Evolutionary conservation across 2,113 vertebrate genomes (phyloP).

Genomic region (Tenebrosternarchus preto): DNA sequence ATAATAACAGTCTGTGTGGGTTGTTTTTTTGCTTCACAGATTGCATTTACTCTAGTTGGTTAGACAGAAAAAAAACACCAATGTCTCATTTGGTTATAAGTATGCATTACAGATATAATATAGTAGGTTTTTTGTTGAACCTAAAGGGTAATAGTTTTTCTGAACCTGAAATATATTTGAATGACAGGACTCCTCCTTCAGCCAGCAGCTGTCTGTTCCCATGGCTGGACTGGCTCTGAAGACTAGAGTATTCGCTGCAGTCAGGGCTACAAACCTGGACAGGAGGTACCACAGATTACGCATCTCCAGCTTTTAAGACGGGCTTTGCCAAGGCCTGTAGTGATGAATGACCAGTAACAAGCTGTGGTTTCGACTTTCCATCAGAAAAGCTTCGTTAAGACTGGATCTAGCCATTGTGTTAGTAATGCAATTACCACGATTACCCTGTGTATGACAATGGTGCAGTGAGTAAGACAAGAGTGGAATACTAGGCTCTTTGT

Average conservation of each 20-base stretch:
- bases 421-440: neutral
- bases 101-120: neutral
- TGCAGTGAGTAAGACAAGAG: neutral
- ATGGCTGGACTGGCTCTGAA: conserved; percentile 89
- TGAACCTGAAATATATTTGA: neutral
- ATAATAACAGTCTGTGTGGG: no score
- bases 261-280: conserved; percentile 93
- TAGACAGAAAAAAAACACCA: neutral
- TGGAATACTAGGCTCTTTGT: neutral
- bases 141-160: no score
- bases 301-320: neutral
- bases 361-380: no score
- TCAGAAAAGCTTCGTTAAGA: neutral
- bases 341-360: neutral
- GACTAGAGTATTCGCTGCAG: conserved; percentile 95
- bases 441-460: neutral
- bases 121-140: no score
- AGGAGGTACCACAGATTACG: conserved; percentile 76
- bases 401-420: neutral
- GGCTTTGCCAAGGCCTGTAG: neutral
- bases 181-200: conserved; percentile 89
- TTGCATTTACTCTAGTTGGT: neutral
- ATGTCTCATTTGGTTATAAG: neutral
- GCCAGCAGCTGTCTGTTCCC: conserved; percentile 87
- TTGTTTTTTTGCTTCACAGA: neutral